A percentile compares a stretch with the other conserved stretches of the same genome.
phyloP scores from a whole-genome alignment of 2,888 invertebrate species.

The Melolontha melolontha region DNA sequence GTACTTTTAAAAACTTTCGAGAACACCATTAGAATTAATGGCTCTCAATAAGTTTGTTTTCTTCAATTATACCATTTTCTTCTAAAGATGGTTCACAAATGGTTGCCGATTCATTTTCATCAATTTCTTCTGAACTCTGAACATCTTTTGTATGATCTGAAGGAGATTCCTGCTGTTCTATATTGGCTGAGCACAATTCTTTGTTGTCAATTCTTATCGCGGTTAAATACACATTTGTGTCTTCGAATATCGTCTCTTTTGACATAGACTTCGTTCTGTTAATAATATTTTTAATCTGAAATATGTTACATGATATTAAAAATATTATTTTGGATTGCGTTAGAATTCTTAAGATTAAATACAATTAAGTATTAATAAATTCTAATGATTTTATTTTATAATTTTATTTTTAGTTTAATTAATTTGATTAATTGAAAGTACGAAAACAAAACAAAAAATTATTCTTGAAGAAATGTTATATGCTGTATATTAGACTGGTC shows the following conservation, averaged over 20 bases:
- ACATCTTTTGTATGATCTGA: background rate
- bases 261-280: background rate
- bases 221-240: background rate
- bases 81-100: background rate
- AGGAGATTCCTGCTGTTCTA: background rate
- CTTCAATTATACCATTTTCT: conserved; percentile 8
- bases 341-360: no score
- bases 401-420: no score
- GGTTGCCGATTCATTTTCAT: background rate
- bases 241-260: background rate
- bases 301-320: no score
- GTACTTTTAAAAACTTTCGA: conserved; percentile 3
- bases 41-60: conserved; percentile 1
- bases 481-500: no score
- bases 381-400: no score
- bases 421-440: no score
- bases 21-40: background rate
- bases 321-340: no score
- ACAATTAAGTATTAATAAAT: no score
- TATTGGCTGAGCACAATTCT: background rate
- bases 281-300: no score
- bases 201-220: background rate
- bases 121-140: background rate
- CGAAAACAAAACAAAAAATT: no score
- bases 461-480: no score